These are phyloP conservation scores for Corticium candelabrum DNA, from an alignment of 37 sponge, comb jelly and placozoan genomes.

Conservation along the genomic window DNA sequence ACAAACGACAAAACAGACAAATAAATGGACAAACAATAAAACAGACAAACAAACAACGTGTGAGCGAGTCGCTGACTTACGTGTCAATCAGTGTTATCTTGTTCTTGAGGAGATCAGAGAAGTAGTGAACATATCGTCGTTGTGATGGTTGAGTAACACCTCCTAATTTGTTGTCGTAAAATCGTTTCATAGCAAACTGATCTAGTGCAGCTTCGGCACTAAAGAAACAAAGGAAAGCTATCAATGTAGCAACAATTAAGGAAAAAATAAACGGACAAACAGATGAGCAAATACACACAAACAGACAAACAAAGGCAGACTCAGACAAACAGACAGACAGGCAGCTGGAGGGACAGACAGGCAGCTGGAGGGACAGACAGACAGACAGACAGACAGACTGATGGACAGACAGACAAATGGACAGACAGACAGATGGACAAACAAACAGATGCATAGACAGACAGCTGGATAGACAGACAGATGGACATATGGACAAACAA, in stretches of 20 bases:
- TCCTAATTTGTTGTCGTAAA: constrained; percentile 67
- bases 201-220: constrained; percentile 90
- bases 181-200: constrained; percentile 88
- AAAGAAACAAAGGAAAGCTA: background rate
- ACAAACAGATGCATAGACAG: no score
- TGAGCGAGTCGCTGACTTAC: no score
- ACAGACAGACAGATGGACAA: no score
- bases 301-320: no score
- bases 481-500: no score
- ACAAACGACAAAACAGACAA: background rate
- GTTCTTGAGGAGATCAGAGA: constrained; percentile 68
- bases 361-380: no score
- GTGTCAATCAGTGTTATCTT: constrained; percentile 37
- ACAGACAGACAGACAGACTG: no score
- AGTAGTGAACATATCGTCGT: constrained; percentile 88
- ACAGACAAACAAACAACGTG: background rate
- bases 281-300: background rate
- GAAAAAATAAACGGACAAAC: background rate
- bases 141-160: constrained; percentile 99
- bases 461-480: no score
- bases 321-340: no score
- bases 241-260: background rate
- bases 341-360: no score
- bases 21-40: background rate
- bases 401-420: no score